These are phyloP conservation scores for Anarrhichthys ocellatus DNA, from an alignment of 2,113 vertebrate species.

Conservation along the genomic window DNA sequence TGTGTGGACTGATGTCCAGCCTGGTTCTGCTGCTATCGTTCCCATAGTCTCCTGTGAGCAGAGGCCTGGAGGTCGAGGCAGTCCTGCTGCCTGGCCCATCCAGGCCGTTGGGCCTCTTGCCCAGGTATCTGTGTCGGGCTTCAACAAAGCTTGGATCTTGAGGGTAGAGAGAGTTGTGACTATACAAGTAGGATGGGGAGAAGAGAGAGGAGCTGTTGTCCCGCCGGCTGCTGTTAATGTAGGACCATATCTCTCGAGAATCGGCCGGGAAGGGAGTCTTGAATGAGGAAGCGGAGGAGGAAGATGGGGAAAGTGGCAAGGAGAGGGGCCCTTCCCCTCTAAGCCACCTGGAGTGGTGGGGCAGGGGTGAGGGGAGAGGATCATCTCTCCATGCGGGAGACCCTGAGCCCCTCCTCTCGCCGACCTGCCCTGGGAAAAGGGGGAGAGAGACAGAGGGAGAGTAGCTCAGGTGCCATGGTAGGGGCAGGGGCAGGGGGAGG, in stretches of 20 bases:
- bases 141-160: constrained; percentile 73
- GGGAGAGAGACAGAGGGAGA: constrained; percentile 72
- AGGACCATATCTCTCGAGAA: constrained; percentile 81
- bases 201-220: constrained; percentile 79
- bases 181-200: constrained; percentile 72
- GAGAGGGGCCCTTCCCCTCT: constrained; percentile 70
- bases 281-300: constrained; percentile 76
- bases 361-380: constrained; percentile 63
- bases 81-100: constrained; percentile 79
- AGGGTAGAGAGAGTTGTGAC: constrained; percentile 73
- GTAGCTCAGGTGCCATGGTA: constrained; percentile 81
- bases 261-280: constrained; percentile 78
- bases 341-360: constrained; percentile 80
- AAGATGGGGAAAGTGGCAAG: constrained; percentile 68
- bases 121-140: constrained; percentile 73
- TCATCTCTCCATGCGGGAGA: constrained; percentile 83
- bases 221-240: constrained; percentile 68
- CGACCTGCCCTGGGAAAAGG: constrained; percentile 70
- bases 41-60: constrained; percentile 70
- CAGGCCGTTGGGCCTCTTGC: constrained; percentile 81
- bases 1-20: constrained; percentile 67
- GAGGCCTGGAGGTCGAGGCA: constrained; percentile 70
- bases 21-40: constrained; percentile 69
- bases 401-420: constrained; percentile 73
- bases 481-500: constrained; percentile 65